Evolutionary conservation across 2,888 invertebrate species (phyloP).

Genomic region (Leptopterna dolabrata): DNA sequence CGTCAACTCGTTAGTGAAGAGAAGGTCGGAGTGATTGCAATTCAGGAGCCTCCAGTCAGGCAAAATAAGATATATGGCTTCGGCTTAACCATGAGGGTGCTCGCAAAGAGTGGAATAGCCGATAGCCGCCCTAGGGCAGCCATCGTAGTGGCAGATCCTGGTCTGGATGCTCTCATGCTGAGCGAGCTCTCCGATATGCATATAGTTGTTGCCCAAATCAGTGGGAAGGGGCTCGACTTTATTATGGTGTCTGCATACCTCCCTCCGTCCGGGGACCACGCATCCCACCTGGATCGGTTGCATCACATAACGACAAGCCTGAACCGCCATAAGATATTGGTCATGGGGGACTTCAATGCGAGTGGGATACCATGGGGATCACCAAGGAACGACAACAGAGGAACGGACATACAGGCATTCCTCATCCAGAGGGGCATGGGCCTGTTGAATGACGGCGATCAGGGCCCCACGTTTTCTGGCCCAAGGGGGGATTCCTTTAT

Average conservation of each 20-base stretch:
- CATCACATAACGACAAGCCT: background rate
- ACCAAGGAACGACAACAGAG: background rate
- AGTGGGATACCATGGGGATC: background rate
- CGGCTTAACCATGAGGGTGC: background rate
- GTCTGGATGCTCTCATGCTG: background rate
- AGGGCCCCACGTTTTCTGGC: background rate
- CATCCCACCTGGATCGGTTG: background rate
- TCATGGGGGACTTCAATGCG: conserved; percentile 1
- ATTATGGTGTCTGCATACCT: background rate
- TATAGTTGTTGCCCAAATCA: background rate
- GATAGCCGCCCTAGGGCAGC: background rate
- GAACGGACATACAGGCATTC: background rate
- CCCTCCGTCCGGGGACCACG: background rate
- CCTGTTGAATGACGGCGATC: background rate
- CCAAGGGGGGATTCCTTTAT: background rate
- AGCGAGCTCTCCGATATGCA: background rate
- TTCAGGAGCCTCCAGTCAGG: background rate
- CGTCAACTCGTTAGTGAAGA: background rate
- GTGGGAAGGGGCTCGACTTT: background rate
- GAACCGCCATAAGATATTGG: background rate
- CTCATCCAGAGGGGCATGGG: background rate
- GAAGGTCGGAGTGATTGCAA: background rate
- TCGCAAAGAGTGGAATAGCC: background rate
- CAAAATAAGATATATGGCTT: background rate
- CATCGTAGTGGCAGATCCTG: background rate